Evolutionary conservation across 2,888 invertebrate genomes (phyloP).

Genomic region (Chydorus sphaericus): DNA sequence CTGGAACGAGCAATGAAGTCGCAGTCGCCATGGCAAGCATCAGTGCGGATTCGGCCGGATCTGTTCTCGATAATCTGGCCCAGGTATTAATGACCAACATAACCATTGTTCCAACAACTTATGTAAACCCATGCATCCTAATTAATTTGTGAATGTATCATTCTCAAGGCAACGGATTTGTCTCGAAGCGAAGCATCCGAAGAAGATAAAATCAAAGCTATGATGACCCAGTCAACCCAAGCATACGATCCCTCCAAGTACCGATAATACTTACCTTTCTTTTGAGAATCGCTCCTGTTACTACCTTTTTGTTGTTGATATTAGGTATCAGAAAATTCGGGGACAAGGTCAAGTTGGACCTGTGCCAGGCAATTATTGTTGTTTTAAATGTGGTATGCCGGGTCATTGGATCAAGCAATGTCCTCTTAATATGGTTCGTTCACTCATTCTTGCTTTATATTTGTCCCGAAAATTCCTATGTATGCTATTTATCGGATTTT

Average conservation of each 20-base stretch:
- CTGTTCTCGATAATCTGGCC: constrained; percentile 17
- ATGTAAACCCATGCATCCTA: constrained; percentile 42
- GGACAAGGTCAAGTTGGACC: constrained; percentile 76
- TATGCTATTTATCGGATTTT: too few relatives aligned
- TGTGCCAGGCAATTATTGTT: constrained; percentile 81
- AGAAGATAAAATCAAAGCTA: constrained; percentile 92
- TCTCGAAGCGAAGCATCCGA: constrained; percentile 83
- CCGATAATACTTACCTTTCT: constrained; percentile 27
- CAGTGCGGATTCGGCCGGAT: constrained; percentile 11
- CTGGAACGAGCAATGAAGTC: constrained; percentile 1
- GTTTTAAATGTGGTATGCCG: constrained; percentile 82
- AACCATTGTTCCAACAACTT: too few relatives aligned
- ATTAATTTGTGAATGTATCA: constrained; percentile 21
- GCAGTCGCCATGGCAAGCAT: constrained; percentile 2
- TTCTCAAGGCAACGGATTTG: constrained; percentile 51
- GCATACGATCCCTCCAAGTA: constrained; percentile 97
- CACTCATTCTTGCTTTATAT: constrained; percentile 7
- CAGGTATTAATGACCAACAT: constrained; percentile 11
- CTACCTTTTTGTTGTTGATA: constrained; percentile 24
- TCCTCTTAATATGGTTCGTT: constrained; percentile 46
- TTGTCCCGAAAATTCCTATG: too few relatives aligned
- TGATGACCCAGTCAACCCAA: constrained; percentile 92
- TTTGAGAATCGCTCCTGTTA: constrained; percentile 15
- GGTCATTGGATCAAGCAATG: constrained; percentile 99
- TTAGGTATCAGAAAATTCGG: constrained; percentile 74